A percentile compares a stretch with the other conserved stretches of the same genome.
phyloP scores from a whole-genome alignment of 2,888 invertebrate genomes.

The Polietes domitor region DNA sequence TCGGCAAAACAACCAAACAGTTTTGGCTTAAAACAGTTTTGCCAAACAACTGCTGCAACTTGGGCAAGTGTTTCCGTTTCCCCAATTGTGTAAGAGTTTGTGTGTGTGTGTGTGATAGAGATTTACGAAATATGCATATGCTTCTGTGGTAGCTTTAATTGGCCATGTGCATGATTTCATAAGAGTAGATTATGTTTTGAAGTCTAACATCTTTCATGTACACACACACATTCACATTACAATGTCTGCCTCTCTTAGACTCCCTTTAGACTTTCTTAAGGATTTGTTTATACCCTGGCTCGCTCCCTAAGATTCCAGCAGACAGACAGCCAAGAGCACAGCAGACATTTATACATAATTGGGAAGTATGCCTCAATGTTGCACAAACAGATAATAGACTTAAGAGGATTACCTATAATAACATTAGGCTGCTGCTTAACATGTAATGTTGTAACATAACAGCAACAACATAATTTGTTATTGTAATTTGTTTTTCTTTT shows the following conservation, averaged over 20 bases:
- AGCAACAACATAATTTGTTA: too few species aligned
- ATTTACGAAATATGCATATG: not conserved
- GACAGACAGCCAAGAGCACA: too few species aligned
- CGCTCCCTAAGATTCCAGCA: not conserved
- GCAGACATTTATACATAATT: too few species aligned
- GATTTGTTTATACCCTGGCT: not conserved
- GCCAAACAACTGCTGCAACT: conserved; percentile 26
- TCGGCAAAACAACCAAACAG: not conserved
- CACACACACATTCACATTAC: too few species aligned
- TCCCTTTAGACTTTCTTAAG: not conserved
- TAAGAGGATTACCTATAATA: too few species aligned
- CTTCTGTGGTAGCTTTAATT: not conserved
- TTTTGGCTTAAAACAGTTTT: conserved; percentile 28
- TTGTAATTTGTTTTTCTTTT: not conserved
- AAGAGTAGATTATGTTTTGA: too few species aligned
- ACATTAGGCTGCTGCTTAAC: too few species aligned
- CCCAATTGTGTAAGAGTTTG: not conserved
- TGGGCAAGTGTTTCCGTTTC: not conserved
- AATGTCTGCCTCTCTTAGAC: not conserved
- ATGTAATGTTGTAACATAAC: too few species aligned
- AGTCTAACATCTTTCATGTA: too few species aligned
- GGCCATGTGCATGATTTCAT: not conserved
- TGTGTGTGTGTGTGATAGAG: not conserved
- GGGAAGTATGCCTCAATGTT: not conserved
- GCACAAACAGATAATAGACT: not conserved